Percentiles rank a stretch among this genome's conserved stretches.
These are phyloP conservation scores for Piscicola geometra DNA, from an alignment of 2,888 invertebrate genomes.

Conservation along the genomic window DNA sequence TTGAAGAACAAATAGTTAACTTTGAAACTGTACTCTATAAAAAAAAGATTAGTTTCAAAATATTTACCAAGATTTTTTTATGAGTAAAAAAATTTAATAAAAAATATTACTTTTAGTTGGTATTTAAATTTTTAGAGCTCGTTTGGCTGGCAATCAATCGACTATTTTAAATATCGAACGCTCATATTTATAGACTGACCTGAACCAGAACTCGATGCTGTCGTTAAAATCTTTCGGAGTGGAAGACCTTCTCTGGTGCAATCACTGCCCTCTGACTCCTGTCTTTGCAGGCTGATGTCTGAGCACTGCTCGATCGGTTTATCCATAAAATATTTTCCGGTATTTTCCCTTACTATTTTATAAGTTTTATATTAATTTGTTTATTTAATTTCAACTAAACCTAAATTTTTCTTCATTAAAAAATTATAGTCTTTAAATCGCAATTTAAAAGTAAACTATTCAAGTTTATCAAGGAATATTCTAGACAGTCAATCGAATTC, in stretches of 20 bases:
- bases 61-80: too few species aligned
- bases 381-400: too few species aligned
- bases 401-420: too few species aligned
- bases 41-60: neutral
- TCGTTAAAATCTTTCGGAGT: slow-evolving; percentile 15
- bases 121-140: too few species aligned
- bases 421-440: neutral
- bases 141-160: too few species aligned
- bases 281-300: neutral
- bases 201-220: slow-evolving; percentile 34
- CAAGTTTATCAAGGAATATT: neutral
- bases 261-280: neutral
- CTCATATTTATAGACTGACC: slow-evolving; percentile 7
- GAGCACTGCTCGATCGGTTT: slow-evolving; percentile 4
- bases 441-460: neutral
- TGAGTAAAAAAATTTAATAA: too few species aligned
- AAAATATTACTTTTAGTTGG: too few species aligned
- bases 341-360: neutral
- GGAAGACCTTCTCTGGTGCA: neutral
- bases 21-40: too few species aligned
- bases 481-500: neutral
- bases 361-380: too few species aligned
- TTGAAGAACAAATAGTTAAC: too few species aligned
- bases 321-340: slow-evolving; percentile 7
- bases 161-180: too few species aligned